phyloP scores from a whole-genome alignment of 2,113 vertebrate genomes.

The Micromys minutus region DNA sequence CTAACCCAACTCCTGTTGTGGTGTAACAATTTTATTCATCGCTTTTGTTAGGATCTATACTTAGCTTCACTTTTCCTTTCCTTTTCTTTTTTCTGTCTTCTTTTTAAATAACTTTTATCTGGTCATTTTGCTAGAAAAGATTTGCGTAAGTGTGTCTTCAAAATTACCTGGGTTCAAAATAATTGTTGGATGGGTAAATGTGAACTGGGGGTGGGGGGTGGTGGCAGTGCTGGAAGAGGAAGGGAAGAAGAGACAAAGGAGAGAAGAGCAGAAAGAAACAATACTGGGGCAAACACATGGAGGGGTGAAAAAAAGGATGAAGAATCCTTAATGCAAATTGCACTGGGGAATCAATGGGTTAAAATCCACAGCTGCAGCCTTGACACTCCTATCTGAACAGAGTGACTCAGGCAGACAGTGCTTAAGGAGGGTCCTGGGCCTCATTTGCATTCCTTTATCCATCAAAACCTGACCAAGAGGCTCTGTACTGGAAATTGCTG shows the following conservation, averaged over 20 bases:
- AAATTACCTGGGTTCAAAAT: background rate
- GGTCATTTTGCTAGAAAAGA: background rate
- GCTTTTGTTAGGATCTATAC: background rate
- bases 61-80: background rate
- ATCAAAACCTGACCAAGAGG: conserved; percentile 36
- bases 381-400: background rate
- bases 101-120: background rate
- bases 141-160: background rate
- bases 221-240: background rate
- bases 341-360: conserved; percentile 2
- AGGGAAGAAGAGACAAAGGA: background rate
- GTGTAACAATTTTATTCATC: background rate
- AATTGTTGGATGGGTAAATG: background rate
- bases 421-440: conserved; percentile 32
- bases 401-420: background rate
- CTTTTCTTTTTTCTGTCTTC: background rate
- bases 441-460: conserved; percentile 61
- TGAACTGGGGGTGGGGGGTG: background rate
- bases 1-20: background rate
- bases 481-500: background rate
- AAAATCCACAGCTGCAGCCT: background rate
- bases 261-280: background rate
- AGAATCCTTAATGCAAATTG: background rate
- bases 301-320: background rate
- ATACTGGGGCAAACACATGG: background rate